These are phyloP conservation scores for Acleris cristana DNA, from an alignment of 2,888 invertebrate genomes.

Conservation along the genomic window DNA sequence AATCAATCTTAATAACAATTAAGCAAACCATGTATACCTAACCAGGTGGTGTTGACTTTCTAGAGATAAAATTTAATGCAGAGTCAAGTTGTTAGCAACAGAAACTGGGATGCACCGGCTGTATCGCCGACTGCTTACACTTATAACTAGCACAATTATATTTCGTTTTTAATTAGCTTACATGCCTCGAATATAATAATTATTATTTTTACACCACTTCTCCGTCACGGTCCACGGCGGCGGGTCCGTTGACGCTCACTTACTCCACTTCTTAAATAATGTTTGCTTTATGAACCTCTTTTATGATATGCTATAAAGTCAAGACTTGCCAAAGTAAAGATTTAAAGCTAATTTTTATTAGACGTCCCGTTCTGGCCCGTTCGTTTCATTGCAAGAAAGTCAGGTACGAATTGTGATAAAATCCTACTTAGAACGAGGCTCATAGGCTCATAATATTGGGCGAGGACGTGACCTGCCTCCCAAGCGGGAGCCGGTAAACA, in stretches of 20 bases:
- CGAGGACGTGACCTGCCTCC: conserved; percentile 38
- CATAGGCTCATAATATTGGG: conserved; percentile 10
- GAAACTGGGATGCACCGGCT: conserved; percentile 23
- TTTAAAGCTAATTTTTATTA: conserved; percentile 4
- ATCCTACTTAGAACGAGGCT: neutral
- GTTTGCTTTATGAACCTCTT: conserved; percentile 50
- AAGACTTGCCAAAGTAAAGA: conserved; percentile 15
- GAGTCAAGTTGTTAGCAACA: neutral
- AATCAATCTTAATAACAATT: too few species aligned
- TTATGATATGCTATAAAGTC: conserved; percentile 37
- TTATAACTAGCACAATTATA: conserved; percentile 50
- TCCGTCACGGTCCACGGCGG: conserved; percentile 69
- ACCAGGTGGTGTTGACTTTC: neutral
- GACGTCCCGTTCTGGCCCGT: too few species aligned
- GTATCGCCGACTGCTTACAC: conserved; percentile 1
- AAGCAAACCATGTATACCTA: neutral
- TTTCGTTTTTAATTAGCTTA: conserved; percentile 68
- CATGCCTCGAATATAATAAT: conserved; percentile 64
- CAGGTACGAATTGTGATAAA: neutral
- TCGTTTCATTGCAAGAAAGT: too few species aligned
- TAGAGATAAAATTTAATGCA: neutral
- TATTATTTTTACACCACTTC: conserved; percentile 67
- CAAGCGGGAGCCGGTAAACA: conserved; percentile 48
- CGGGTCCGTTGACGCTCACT: conserved; percentile 62
- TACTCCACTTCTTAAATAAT: conserved; percentile 45